Conservation (phyloP, 2,113 vertebrate genomes). For the Empidonax traillii region DNA sequence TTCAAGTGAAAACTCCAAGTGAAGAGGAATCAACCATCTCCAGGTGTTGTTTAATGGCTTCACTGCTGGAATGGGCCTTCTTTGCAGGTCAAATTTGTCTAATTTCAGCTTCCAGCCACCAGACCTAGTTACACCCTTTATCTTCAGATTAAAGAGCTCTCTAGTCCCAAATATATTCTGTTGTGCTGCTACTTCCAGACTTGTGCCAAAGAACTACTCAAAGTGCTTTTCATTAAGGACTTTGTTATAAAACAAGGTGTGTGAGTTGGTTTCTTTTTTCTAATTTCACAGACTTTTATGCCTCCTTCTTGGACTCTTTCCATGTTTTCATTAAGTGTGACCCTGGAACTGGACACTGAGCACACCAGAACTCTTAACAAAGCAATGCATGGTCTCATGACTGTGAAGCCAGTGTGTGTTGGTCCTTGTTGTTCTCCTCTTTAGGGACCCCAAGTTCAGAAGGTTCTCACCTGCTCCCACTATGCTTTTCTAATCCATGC, state of each 20-base stretch:
- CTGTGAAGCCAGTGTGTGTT: neutral
- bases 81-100: slow-evolving; percentile 50
- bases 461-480: neutral
- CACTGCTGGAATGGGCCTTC: neutral
- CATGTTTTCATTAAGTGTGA: neutral
- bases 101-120: slow-evolving; percentile 43
- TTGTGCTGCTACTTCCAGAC: slow-evolving; percentile 25
- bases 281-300: neutral
- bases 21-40: neutral
- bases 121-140: slow-evolving; percentile 26
- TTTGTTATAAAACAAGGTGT: neutral
- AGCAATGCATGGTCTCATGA: neutral
- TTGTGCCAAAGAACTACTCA: slow-evolving; percentile 16
- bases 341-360: neutral
- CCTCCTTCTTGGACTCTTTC: neutral
- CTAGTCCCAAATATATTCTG: slow-evolving; percentile 5
- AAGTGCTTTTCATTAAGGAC: slow-evolving; percentile 3
- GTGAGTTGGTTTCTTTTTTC: neutral
- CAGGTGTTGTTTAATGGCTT: neutral
- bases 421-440: neutral
- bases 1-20: neutral
- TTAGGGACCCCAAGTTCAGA: neutral
- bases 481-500: neutral
- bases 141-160: slow-evolving; percentile 50
- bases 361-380: neutral